Percentiles rank a stretch among this genome's conserved stretches.
These are phyloP conservation scores for Marronus borbonicus DNA, from an alignment of 2,888 invertebrate genomes.

Conservation along the genomic window DNA sequence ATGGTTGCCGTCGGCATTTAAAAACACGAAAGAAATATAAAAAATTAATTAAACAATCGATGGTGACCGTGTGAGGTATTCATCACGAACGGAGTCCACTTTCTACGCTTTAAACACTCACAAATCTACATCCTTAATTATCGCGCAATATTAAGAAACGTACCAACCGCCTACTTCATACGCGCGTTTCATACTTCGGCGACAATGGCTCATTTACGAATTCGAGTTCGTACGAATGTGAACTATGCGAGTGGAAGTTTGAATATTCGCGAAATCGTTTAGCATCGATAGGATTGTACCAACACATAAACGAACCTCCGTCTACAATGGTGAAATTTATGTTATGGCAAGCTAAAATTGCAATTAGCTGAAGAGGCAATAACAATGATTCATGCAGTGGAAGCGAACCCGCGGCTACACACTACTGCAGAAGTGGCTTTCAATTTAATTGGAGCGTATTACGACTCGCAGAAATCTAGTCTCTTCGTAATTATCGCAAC, in stretches of 20 bases:
- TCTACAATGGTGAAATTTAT: conserved; percentile 5
- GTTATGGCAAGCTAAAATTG: conserved; percentile 6
- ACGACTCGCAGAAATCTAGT: background rate
- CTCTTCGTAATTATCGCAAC: background rate
- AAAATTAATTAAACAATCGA: too few species aligned
- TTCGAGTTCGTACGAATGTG: too few species aligned
- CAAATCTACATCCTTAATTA: too few species aligned
- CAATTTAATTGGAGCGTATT: background rate
- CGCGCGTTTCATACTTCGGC: too few species aligned
- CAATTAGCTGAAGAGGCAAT: conserved; percentile 22
- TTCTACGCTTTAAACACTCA: too few species aligned
- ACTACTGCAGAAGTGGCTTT: background rate
- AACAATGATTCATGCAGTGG: conserved; percentile 19
- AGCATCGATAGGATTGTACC: background rate
- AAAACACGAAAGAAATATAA: too few species aligned
- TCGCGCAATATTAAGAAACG: too few species aligned
- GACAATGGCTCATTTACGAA: background rate
- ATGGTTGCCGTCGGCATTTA: too few species aligned
- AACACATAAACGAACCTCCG: too few species aligned
- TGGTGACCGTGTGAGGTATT: too few species aligned
- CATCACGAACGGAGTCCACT: too few species aligned
- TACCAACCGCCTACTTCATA: too few species aligned
- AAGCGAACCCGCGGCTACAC: background rate
- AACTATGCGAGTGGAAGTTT: background rate
- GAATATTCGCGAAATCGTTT: conserved; percentile 2